phyloP scores from a whole-genome alignment of 2,113 vertebrate species.

The Camelus bactrianus region DNA sequence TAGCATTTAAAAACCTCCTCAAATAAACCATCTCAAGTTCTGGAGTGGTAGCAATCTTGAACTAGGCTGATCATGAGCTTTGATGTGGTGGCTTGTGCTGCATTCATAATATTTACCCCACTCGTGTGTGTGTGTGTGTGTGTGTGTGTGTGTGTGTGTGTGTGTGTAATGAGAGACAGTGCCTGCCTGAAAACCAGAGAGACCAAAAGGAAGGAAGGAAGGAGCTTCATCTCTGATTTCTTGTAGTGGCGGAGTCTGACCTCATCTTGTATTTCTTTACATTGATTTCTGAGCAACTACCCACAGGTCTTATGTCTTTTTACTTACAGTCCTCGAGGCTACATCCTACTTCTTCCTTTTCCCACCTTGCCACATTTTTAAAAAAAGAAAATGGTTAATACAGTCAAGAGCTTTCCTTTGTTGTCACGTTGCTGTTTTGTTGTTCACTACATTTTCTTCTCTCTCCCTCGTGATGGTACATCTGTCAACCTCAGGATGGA shows the following conservation, averaged over 20 bases:
- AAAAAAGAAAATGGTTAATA: neutral
- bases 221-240: neutral
- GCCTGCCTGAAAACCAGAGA: neutral
- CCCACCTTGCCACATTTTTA: neutral
- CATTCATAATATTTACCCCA: neutral
- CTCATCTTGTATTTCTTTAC: neutral
- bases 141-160: neutral
- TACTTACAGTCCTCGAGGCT: neutral
- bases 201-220: constrained; percentile 11
- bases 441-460: neutral
- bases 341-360: constrained; percentile 37
- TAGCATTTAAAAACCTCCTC: constrained; percentile 42
- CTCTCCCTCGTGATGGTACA: neutral
- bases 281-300: neutral
- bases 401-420: neutral
- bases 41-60: neutral
- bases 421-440: neutral
- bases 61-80: neutral
- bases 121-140: neutral
- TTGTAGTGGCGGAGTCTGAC: neutral
- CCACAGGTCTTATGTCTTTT: neutral
- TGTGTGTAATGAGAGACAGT: neutral
- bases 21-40: constrained; percentile 24
- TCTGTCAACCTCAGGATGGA: neutral
- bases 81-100: neutral